Percentiles rank a stretch among this genome's conserved stretches.
These are phyloP conservation scores for Sterrhoptilus dennistouni DNA, from an alignment of 2,113 vertebrate genomes.

Conservation along the genomic window DNA sequence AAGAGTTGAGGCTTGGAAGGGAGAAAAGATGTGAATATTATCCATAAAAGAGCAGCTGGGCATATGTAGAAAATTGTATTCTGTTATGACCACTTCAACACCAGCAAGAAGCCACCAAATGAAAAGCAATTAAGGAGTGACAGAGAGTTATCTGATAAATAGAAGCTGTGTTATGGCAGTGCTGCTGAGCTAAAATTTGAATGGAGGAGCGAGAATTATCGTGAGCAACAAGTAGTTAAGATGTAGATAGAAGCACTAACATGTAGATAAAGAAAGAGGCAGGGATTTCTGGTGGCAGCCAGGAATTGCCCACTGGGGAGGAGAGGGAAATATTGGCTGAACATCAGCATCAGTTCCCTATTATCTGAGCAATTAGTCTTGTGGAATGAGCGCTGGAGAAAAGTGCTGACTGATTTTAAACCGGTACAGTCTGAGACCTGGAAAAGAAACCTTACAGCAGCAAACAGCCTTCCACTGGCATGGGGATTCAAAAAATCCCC, in stretches of 20 bases:
- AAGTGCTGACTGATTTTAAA: slow-evolving; percentile 7
- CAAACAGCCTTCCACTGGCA: not conserved
- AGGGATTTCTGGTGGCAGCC: slow-evolving; percentile 24
- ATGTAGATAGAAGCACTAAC: not conserved
- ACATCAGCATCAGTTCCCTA: slow-evolving; percentile 34
- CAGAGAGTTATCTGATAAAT: not conserved
- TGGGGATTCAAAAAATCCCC: not conserved
- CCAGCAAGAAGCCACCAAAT: not conserved
- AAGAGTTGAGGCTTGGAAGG: not conserved
- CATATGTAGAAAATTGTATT: not conserved
- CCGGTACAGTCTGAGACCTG: not conserved
- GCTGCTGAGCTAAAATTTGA: not conserved
- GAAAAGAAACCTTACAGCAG: not conserved
- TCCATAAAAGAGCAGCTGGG: not conserved
- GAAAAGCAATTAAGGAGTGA: not conserved
- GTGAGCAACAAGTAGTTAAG: not conserved
- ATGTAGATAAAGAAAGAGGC: not conserved
- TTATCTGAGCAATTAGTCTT: slow-evolving; percentile 46
- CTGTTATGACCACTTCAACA: not conserved
- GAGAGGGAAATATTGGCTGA: slow-evolving; percentile 39
- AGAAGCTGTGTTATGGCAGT: not conserved
- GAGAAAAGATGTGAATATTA: not conserved
- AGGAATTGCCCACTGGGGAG: slow-evolving; percentile 18
- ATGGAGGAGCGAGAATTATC: not conserved
- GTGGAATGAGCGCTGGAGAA: slow-evolving; percentile 31